A percentile compares a stretch with the other conserved stretches of the same genome.
These are phyloP conservation scores for Dipodomys ordii DNA, from an alignment of 2,113 vertebrate genomes.

Conservation along the genomic window DNA sequence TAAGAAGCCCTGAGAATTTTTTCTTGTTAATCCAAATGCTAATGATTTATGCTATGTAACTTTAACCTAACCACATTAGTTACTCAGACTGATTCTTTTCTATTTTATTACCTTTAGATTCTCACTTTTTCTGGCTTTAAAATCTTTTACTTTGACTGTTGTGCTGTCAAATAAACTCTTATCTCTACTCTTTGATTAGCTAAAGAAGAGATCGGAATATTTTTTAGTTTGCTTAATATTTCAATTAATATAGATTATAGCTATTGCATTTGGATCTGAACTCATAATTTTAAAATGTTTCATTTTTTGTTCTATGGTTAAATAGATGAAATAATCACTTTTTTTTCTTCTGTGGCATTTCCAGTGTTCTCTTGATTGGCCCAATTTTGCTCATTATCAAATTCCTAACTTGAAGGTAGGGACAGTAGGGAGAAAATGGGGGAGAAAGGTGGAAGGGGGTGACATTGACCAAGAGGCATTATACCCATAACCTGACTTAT, in stretches of 20 bases:
- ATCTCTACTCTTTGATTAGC: slow-evolving; percentile 25
- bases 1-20: neutral
- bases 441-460: too few species aligned
- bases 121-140: neutral
- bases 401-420: neutral
- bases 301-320: neutral
- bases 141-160: neutral
- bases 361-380: neutral
- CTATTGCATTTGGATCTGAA: neutral
- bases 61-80: neutral
- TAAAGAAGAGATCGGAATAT: neutral
- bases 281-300: neutral
- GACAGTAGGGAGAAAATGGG: too few species aligned
- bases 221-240: neutral
- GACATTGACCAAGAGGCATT: too few species aligned
- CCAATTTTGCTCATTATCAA: neutral
- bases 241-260: neutral
- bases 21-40: slow-evolving; percentile 22
- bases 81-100: slow-evolving; percentile 6
- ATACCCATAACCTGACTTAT: too few species aligned
- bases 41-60: neutral
- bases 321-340: neutral
- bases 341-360: neutral
- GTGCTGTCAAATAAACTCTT: neutral
- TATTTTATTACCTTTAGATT: neutral